phyloP scores from a whole-genome alignment of 2,888 invertebrate species.

The Clitarchus hookeri region DNA sequence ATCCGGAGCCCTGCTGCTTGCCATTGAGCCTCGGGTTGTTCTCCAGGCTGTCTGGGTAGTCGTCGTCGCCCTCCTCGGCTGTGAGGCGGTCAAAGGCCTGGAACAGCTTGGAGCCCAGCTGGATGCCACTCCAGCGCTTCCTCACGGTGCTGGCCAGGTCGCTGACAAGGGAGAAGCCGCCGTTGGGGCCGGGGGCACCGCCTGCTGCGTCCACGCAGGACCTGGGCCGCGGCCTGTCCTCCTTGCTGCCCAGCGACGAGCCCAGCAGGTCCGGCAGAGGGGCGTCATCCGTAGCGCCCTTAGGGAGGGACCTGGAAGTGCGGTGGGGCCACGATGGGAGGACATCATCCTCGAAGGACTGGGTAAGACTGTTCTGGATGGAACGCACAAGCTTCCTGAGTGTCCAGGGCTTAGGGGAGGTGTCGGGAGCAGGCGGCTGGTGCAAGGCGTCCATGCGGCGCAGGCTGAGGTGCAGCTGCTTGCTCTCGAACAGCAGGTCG shows the following conservation, averaged over 20 bases:
- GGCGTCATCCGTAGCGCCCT: slow-evolving; percentile 59
- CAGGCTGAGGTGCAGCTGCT: slow-evolving; percentile 75
- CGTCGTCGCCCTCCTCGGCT: slow-evolving; percentile 67
- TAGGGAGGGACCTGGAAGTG: slow-evolving; percentile 40
- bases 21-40: slow-evolving; percentile 57
- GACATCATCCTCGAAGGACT: slow-evolving; percentile 43
- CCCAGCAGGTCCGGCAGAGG: slow-evolving; percentile 64
- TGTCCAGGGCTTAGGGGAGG: slow-evolving; percentile 46
- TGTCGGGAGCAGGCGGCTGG: slow-evolving; percentile 59
- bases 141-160: slow-evolving; percentile 57
- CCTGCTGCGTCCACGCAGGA: slow-evolving; percentile 67
- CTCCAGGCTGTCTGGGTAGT: slow-evolving; percentile 74
- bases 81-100: slow-evolving; percentile 72
- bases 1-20: slow-evolving; percentile 44
- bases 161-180: slow-evolving; percentile 48
- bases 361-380: slow-evolving; percentile 59
- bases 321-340: slow-evolving; percentile 20
- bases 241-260: slow-evolving; percentile 60
- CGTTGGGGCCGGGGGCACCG: slow-evolving; percentile 15
- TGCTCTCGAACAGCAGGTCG: slow-evolving; percentile 79
- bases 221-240: slow-evolving; percentile 60
- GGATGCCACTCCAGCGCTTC: slow-evolving; percentile 75
- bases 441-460: slow-evolving; percentile 65
- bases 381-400: slow-evolving; percentile 64
- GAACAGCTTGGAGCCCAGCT: slow-evolving; percentile 70